phyloP scores from a whole-genome alignment of 2,888 invertebrate genomes.

The Calliopum simillimum region DNA sequence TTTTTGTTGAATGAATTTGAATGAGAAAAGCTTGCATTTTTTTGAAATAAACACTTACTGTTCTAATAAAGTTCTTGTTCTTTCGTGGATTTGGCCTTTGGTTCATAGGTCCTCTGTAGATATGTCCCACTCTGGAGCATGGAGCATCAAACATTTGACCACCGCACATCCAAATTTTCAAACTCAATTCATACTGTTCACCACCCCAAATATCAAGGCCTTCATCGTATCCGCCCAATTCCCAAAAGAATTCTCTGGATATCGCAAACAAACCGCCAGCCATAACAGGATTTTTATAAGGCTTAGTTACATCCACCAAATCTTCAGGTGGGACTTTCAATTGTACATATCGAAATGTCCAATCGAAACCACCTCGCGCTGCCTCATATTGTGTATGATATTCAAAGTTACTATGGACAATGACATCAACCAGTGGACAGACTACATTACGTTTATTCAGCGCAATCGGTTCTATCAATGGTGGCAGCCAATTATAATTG shows the following conservation, averaged over 20 bases:
- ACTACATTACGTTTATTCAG: conserved; percentile 86
- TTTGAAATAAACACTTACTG: too few relatives aligned
- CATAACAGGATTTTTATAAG: conserved; percentile 90
- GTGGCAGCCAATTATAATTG: conserved; percentile 93
- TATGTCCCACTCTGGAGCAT: conserved; percentile 92
- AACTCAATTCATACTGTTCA: conserved; percentile 97
- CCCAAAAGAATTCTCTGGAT: conserved; percentile 92
- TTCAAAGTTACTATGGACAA: conserved; percentile 90
- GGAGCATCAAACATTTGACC: conserved; percentile 94
- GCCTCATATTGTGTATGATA: conserved; percentile 94
- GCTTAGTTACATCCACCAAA: conserved; percentile 59
- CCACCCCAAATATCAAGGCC: conserved; percentile 98
- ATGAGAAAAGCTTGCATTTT: too few relatives aligned
- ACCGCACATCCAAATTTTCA: conserved; percentile 98
- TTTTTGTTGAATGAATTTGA: too few relatives aligned
- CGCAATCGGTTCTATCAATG: conserved; percentile 91
- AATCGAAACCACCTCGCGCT: conserved; percentile 90
- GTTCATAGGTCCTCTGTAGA: conserved; percentile 80
- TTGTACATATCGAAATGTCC: conserved; percentile 98
- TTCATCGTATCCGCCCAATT: conserved; percentile 93
- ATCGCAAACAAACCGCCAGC: conserved; percentile 98
- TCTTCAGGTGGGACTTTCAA: conserved; percentile 74
- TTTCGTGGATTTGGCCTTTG: conserved; percentile 93
- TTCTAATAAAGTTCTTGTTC: conserved; percentile 58
- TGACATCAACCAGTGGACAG: conserved; percentile 97